Evolutionary conservation across 2,113 vertebrate species (phyloP), one percentile per base, ranked within the genome.

Genomic region (Carassius auratus): DNA sequence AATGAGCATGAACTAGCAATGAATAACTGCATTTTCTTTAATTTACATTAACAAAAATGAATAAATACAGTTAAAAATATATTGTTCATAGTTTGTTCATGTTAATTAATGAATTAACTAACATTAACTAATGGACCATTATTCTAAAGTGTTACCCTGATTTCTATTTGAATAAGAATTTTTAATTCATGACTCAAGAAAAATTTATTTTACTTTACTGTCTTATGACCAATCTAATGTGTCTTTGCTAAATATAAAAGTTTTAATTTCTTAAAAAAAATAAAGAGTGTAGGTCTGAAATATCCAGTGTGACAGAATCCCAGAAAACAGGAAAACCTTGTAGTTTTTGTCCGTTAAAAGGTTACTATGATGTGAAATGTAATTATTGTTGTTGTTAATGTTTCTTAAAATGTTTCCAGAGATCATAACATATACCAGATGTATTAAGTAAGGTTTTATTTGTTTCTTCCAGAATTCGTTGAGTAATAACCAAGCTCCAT

Each of bases 401-500:
- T 21, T 38, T 15, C 14, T 33, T 2, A 5, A 15, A 69, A 19
- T 33, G 23, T 15, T 8, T 33, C n/a, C 6, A 0, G 4, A 30
- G 36, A 38, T 55, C 33, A 14, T 69, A 36, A 19, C 7, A 17
- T 4, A 36, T 19, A 36, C 30, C 19, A 9, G 42, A 10, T 23
- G 8, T 50, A 26, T 61, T 38, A 17, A 26, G 59, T 69, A 12
- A 13, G 19, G 69, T 1, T 73, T 71, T 23, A 83, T 64, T 33
- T 89, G 5, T 71, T 83, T 38, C 2, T 88, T 87, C 59, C 91
- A 99, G 98, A 99, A 99, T 93, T 99, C 97, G 84, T 95, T 98
- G 50, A 99, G 96, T 91, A 99, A 98, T 93, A 98, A 97, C 93
- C 97, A 98, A 96, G 97, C 97, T 86, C 97, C 97, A 10, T 99